Base-by-base conservation (phyloP, 2,113 vertebrate species). In the Malurus alboscapulatus region DNA sequence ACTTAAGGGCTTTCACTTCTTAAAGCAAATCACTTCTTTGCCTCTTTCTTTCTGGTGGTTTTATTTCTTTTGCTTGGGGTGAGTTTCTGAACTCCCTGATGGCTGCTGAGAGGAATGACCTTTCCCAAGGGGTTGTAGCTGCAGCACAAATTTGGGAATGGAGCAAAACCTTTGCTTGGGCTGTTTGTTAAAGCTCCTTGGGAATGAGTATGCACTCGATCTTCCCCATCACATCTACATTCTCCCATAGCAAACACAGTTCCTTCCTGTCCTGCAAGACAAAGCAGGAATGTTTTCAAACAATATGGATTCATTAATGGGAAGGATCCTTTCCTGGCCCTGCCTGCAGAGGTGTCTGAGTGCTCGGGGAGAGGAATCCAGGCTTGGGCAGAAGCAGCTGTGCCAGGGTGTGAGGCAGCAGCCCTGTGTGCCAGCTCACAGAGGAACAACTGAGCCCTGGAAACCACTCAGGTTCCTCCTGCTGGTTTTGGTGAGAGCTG, bases 361-460 rank as follows among this genome's bases (percentile, higher is more conserved):
- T 57, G 85, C 79, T 93, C 74, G 85, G 32, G 38, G 42, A 69
- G 54, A 63, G 47, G 57, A 44, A 86, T 48, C 16, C 21, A 13
- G 5, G 59, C 38, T 81, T 87, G 71, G 61, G 59, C 80, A 77
- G 90, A 14, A 53, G 50, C 80, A 88, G 89, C 90, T 94, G 85
- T 88, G 87, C 74, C 85, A 84, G 82, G 73, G 36, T 55, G 69
- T 6, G 44, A 95, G 73, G 86, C 93, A 93, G 86, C 75, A 83
- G 81, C 68, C 18, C 24, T 92, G 50, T 45, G 48, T 77, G 65
- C 69, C 29, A 13, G 66, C 81, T 73, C 7, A 1, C 4, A 95
- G 93, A 92, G 95, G 96, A 98, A 93, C 97, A 97, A 96, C 96
- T 98, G 97, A 93, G 84, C 25, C 40, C 65, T 96, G 67, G 77